Evolutionary conservation across 2,888 invertebrate species (phyloP).

Genomic region (Platycheirus albimanus): DNA sequence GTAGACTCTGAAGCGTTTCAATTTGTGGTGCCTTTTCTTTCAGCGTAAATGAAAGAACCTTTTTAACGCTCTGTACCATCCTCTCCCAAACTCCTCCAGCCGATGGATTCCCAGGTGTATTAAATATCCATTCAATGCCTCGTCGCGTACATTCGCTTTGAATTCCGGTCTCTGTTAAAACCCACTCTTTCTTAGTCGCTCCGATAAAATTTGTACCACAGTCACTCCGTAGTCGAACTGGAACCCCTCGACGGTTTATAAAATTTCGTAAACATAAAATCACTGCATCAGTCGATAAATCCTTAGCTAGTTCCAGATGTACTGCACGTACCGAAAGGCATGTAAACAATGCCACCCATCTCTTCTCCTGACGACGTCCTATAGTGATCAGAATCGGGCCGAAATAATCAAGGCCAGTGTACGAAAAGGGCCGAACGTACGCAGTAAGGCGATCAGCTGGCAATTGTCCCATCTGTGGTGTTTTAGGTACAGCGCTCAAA

Average conservation of each 20-base stretch:
- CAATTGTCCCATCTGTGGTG: too few relatives aligned
- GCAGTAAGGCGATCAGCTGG: neutral
- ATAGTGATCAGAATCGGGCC: conserved; percentile 19
- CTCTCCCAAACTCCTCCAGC: conserved; percentile 63
- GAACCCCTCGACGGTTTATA: conserved; percentile 52
- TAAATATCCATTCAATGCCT: conserved; percentile 69
- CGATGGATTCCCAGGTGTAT: conserved; percentile 46
- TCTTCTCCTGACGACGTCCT: conserved; percentile 67
- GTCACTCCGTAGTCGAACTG: conserved; percentile 37
- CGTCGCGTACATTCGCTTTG: conserved; percentile 58
- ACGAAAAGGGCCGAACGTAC: neutral
- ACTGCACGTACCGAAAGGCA: conserved; percentile 51
- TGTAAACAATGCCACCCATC: conserved; percentile 66
- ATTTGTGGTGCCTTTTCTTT: conserved; percentile 61
- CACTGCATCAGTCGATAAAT: conserved; percentile 57
- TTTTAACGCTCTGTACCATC: conserved; percentile 49
- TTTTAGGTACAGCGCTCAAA: too few relatives aligned
- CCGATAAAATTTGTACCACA: conserved; percentile 42
- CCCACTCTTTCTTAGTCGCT: conserved; percentile 9
- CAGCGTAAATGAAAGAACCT: conserved; percentile 51
- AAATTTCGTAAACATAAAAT: conserved; percentile 52
- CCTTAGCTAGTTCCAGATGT: conserved; percentile 53
- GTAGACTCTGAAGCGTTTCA: conserved; percentile 55
- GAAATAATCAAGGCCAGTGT: neutral
- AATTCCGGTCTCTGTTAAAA: conserved; percentile 24